Base-by-base conservation (phyloP, 2,797 vertebrate species). In the Coregonus suidteri region DNA sequence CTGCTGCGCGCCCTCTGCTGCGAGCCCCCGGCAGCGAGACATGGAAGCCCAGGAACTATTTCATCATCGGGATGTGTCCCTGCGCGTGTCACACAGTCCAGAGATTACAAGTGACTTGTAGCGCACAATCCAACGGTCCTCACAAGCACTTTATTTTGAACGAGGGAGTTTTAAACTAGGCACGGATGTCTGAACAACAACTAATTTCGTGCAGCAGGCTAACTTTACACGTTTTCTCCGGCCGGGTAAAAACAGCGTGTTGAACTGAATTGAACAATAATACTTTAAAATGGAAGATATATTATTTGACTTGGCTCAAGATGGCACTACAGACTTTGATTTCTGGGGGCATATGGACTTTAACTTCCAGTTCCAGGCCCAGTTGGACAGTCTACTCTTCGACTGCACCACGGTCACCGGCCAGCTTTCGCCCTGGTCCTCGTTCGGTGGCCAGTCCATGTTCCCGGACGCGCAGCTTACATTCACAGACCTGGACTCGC, bases 261-360 rank as follows among this genome's bases (percentile, higher is more conserved):
- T 64, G 5, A 5, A 4, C 15, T 16, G 4, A 31, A 67, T 67
- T 67, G 14, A 67, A 1, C 16, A 15, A 73, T 34, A 54, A 4
- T 4, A 31, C 52, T 35, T 51, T 74, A 41, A 56, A 79, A 93
- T 95, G 95, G 95, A 95, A 31, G 93, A 95, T 7, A 47, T 93
- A 5, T 84, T 85, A 9, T 92, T 90, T 75, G 82, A 86, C 82
- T 92, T 93, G 0, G 91, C 95, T 16, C 91, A 88, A 81, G 93
- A 94, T 75, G 73, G 76, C 2, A 0, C 37, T 3, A 75, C 81
- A 0, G 94, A 96, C 9, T 92, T 90, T 35, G 88, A 87, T 9
- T 92, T 94, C 75, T 96, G 95, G 94, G 93, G 90, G 1, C 90
- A 89, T n/a, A 75, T 87, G 56, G 93, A 94, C 16, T 81, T 88